These are phyloP conservation scores for Xanthorhoe spadicearia DNA, from an alignment of 2,888 invertebrate species.

Conservation along the genomic window DNA sequence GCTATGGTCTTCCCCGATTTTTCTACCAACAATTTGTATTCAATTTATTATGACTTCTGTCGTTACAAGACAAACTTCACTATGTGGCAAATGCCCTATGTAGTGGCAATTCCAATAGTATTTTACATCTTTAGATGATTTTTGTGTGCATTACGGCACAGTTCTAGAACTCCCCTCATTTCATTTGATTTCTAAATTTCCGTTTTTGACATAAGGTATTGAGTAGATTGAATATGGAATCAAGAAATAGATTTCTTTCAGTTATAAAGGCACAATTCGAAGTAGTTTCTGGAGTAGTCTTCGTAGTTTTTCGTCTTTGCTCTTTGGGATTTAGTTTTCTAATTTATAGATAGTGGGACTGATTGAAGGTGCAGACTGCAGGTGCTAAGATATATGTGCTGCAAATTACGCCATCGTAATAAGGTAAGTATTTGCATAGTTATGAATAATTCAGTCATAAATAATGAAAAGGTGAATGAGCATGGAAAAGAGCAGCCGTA, in stretches of 20 bases:
- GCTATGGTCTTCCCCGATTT: conserved; percentile 18
- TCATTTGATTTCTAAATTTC: not conserved
- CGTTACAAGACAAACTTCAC: conserved; percentile 29
- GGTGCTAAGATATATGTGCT: conserved; percentile 1
- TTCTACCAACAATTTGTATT: conserved; percentile 20
- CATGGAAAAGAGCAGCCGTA: not conserved
- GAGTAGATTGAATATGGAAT: not conserved
- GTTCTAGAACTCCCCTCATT: not conserved
- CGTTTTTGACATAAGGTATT: not conserved
- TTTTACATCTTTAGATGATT: conserved; percentile 4
- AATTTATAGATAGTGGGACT: conserved; percentile 1
- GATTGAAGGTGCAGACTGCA: not conserved
- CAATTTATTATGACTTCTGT: conserved; percentile 27
- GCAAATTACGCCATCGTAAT: not conserved
- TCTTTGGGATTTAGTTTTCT: not conserved
- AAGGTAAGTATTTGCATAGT: conserved; percentile 7
- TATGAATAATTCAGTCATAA: not conserved
- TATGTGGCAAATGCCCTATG: conserved; percentile 11
- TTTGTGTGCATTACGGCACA: not conserved
- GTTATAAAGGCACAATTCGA: not conserved
- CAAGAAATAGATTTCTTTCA: not conserved
- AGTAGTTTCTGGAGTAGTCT: not conserved
- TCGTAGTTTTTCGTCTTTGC: not conserved
- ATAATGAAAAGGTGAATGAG: not conserved
- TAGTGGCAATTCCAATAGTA: conserved; percentile 3